phyloP scores from a whole-genome alignment of 2,888 invertebrate species.

The Pachliopta kotzebuea region DNA sequence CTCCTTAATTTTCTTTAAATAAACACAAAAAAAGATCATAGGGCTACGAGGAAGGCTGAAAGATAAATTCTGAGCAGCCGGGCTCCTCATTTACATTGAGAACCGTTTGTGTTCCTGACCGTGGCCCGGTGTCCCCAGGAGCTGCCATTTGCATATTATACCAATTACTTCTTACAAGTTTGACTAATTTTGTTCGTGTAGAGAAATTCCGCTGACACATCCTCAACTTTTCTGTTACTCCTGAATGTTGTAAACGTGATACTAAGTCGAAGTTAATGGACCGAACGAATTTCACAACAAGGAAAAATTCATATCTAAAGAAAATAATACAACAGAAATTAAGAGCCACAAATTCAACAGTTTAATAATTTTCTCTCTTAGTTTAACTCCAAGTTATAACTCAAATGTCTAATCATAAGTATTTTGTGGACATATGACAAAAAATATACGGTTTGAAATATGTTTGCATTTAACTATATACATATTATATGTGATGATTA shows the following conservation, averaged over 20 bases:
- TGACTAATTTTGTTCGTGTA: conserved; percentile 51
- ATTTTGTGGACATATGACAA: no score
- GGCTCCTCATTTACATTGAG: conserved; percentile 64
- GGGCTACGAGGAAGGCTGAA: conserved; percentile 18
- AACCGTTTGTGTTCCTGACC: conserved; percentile 59
- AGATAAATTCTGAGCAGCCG: conserved; percentile 53
- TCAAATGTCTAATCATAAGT: no score
- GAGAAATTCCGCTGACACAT: conserved; percentile 32
- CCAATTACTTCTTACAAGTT: conserved; percentile 69
- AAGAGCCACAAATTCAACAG: no score
- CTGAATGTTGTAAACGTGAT: background rate
- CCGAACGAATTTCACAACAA: background rate
- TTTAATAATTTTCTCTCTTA: no score
- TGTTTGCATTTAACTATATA: no score
- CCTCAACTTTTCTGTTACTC: conserved; percentile 8
- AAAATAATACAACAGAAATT: no score
- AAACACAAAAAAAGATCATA: conserved; percentile 1
- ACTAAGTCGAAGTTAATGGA: background rate
- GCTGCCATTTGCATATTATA: conserved; percentile 64
- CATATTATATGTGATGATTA: no score
- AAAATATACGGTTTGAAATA: no score
- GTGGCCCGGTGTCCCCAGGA: conserved; percentile 47
- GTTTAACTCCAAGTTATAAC: no score
- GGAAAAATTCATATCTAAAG: no score
- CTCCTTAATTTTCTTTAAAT: conserved; percentile 4